These are phyloP conservation scores for Hylia prasina DNA, from an alignment of 2,113 vertebrate genomes.

Conservation along the genomic window DNA sequence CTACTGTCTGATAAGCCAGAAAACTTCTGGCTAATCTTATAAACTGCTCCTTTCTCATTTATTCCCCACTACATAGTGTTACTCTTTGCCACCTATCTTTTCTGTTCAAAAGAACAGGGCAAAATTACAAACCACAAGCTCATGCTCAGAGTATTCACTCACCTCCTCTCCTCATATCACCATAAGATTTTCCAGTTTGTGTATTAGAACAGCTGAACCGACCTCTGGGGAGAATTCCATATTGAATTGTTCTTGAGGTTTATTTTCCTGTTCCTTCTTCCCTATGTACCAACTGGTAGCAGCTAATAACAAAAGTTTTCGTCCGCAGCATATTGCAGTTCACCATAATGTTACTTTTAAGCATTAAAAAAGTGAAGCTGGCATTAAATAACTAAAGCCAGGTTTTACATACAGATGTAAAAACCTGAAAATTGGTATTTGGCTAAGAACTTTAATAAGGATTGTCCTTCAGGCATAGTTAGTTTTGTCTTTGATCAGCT, in stretches of 20 bases:
- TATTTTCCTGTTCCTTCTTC: background rate
- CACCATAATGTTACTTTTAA: background rate
- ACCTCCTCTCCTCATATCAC: background rate
- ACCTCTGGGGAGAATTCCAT: background rate
- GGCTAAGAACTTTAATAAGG: background rate
- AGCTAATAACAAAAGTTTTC: background rate
- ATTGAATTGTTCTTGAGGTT: background rate
- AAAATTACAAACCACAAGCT: background rate
- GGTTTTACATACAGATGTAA: background rate
- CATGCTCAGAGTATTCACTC: background rate
- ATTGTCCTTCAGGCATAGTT: background rate
- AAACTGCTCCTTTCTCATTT: background rate
- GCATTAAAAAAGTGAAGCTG: background rate
- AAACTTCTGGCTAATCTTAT: background rate
- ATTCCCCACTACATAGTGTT: background rate
- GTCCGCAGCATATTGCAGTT: background rate
- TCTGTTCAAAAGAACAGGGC: background rate
- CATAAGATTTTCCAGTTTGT: background rate
- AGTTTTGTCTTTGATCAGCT: background rate
- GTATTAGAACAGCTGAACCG: background rate
- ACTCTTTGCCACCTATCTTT: background rate
- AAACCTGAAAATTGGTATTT: background rate
- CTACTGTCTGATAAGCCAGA: background rate
- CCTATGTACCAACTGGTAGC: background rate
- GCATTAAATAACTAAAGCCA: background rate